Base-by-base conservation (phyloP, 37 sponge, comb jelly and placozoan species). In the Ianthella basta region DNA sequence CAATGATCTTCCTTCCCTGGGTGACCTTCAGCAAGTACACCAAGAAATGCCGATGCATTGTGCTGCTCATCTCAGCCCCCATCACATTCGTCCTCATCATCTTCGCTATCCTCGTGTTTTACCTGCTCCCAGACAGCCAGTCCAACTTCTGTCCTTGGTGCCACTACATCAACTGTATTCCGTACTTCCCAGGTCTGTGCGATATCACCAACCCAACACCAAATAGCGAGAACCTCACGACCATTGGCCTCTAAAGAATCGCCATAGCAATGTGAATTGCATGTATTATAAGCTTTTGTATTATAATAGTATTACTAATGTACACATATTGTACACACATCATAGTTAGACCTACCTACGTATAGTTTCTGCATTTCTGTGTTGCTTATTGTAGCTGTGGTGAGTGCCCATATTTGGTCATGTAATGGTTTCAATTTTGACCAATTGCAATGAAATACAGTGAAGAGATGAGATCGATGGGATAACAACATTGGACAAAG, bases 1-100 rank as follows among this genome's bases (percentile, higher is more conserved):
- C 95, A 35, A 60, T 94, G n/a, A 80, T 98, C 24, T 98, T 98
- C 85, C 92, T 98, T 0, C 98, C 98, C 21, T 98, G 94, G 87
- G 94, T 98, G 70, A 98, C 98, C 23, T 98, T 98, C 79, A 94
- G 96, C 25, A 98, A 90, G 56, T 88, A 78, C 72, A 96, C 94
- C 72, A 83, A 89, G 2, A 63, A 59, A 25, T 73, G 94, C 10
- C 96, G 96, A 79, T 84, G 94, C 35, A 88, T 93, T 29, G 50
- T 96, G 18, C 83, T 98, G 27, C 59, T 93, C 61, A 80, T 95
- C 33, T 89, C 95, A 40, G 8, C 93, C 8, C 96, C 96, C 4
- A 37, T 89, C 8, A 86, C 95, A 18, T 0, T 95, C 0, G 24
- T 90, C 8, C 82, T 98, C 83, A 95, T 87, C 41, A 12, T 94